These are phyloP conservation scores for Vulpes lagopus DNA, from an alignment of 2,113 vertebrate species.

Conservation along the genomic window DNA sequence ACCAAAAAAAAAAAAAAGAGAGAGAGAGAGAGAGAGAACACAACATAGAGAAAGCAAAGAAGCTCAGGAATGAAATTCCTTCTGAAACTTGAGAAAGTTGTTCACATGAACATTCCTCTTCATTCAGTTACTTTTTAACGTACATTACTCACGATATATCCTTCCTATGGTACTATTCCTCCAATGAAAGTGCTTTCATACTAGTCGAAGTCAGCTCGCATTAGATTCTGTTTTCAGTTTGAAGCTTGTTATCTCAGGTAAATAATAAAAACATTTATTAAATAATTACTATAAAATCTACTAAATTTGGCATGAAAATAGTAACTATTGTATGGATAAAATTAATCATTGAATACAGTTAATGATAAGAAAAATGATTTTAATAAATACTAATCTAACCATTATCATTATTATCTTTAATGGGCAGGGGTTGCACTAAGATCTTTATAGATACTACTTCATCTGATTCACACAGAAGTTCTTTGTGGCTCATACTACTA, in stretches of 20 bases:
- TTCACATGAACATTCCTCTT: neutral
- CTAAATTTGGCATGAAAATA: neutral
- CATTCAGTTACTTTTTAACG: neutral
- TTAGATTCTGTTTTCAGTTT: neutral
- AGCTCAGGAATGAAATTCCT: neutral
- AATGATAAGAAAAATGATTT: neutral
- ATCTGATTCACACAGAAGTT: neutral
- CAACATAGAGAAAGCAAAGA: neutral
- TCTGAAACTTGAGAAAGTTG: neutral
- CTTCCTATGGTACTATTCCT: neutral
- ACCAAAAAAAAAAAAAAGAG: neutral
- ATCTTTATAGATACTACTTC: neutral
- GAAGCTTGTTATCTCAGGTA: neutral
- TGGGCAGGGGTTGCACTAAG: neutral
- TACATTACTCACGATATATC: neutral
- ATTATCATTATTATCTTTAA: neutral
- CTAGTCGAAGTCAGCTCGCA: neutral
- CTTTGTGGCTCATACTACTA: neutral
- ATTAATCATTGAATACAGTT: neutral
- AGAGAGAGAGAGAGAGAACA: neutral
- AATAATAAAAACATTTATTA: neutral
- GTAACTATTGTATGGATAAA: neutral
- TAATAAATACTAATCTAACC: neutral
- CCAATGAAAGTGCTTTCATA: neutral
- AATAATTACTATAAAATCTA: neutral